Conservation (phyloP, 1,140 invertebrate genomes). For the Papilio helenus region DNA sequence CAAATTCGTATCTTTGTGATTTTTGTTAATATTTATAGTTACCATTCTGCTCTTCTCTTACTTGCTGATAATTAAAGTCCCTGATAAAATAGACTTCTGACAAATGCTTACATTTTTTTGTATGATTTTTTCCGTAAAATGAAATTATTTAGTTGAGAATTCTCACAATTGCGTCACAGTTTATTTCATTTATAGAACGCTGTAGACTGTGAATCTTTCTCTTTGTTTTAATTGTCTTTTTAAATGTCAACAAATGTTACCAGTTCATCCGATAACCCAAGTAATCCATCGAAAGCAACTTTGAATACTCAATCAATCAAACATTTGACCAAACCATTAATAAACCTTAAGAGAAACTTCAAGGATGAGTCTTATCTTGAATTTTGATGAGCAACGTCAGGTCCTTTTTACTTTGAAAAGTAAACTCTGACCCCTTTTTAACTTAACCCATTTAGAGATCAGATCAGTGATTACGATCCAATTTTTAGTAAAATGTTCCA, state of each 20-base stretch:
- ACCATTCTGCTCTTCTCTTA: no score
- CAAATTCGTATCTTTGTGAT: background rate
- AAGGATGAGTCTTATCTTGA: slow-evolving; percentile 18
- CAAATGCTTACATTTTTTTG: no score
- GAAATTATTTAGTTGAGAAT: no score
- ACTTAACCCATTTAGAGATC: slow-evolving; percentile 15
- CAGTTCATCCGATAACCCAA: background rate
- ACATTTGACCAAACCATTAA: slow-evolving; percentile 18
- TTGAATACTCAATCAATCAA: slow-evolving; percentile 23
- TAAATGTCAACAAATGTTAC: background rate
- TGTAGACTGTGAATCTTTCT: no score
- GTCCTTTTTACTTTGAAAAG: slow-evolving; percentile 18
- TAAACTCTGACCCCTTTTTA: slow-evolving; percentile 16
- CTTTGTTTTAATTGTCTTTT: no score
- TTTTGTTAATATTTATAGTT: no score
- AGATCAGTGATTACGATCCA: background rate
- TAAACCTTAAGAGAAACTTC: slow-evolving; percentile 8
- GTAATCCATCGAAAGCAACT: background rate
- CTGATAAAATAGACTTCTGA: background rate
- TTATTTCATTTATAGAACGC: no score
- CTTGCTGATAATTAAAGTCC: no score
- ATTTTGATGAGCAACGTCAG: slow-evolving; percentile 16
- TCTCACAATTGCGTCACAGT: no score
- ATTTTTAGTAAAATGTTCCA: background rate
- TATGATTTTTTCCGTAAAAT: no score